Evolutionary conservation across 1,140 invertebrate species (phyloP).

Genomic region (Drosophila ercepeae): DNA sequence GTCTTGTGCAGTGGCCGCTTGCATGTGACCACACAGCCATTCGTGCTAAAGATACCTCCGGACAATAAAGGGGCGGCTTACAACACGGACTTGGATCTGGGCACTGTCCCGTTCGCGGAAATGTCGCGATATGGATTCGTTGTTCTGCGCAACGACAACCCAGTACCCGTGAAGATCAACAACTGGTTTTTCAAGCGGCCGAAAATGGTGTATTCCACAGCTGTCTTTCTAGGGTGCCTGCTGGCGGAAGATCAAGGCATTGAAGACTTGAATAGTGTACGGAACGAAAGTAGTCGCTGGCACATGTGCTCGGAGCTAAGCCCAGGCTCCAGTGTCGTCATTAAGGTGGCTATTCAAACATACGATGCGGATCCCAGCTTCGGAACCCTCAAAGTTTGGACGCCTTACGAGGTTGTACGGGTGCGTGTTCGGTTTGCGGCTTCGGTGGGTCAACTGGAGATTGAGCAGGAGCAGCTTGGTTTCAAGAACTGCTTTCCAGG

Average conservation of each 20-base stretch:
- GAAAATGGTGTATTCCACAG: constrained; percentile 61
- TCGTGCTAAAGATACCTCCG: constrained; percentile 21
- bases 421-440: constrained; percentile 87
- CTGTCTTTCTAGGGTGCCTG: constrained; percentile 62
- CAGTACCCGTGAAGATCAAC: constrained; percentile 67
- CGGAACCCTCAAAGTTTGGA: constrained; percentile 90
- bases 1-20: constrained; percentile 65
- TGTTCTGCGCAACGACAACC: constrained; percentile 74
- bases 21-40: constrained; percentile 61
- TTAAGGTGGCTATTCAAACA: constrained; percentile 89
- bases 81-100: constrained; percentile 63
- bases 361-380: constrained; percentile 88
- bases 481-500: constrained; percentile 94
- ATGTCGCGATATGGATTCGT: constrained; percentile 67
- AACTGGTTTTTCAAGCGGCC: constrained; percentile 73
- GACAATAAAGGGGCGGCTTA: constrained; percentile 5
- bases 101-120: constrained; percentile 69
- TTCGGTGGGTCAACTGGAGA: constrained; percentile 86
- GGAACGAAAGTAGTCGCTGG: constrained; percentile 32
- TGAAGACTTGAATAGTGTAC: neutral
- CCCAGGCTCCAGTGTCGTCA: constrained; percentile 86
- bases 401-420: constrained; percentile 88
- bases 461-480: constrained; percentile 87
- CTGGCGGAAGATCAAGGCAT: neutral
- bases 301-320: constrained; percentile 48